Conservation (phyloP, 2,113 vertebrate genomes). For the Chaenogobius annularis region DNA sequence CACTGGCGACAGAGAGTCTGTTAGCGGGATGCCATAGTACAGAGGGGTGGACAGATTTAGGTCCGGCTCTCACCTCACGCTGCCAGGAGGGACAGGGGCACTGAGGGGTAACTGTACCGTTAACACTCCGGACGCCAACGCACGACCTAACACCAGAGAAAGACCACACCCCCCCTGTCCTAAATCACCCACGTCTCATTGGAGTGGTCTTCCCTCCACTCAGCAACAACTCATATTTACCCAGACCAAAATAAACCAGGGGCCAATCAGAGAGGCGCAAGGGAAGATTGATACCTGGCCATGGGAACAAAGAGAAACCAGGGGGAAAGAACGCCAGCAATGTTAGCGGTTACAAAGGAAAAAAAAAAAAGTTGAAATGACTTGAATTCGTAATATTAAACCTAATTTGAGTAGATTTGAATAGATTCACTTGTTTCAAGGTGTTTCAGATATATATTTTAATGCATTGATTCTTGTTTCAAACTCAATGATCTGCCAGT, state of each 20-base stretch:
- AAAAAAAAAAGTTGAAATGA: not conserved
- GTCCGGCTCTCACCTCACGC: conserved; percentile 71
- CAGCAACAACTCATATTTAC: conserved; percentile 73
- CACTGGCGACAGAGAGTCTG: conserved; percentile 83
- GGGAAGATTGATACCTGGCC: conserved; percentile 26
- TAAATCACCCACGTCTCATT: conserved; percentile 55
- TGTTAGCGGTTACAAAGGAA: not conserved
- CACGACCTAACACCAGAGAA: conserved; percentile 1
- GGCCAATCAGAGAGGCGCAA: conserved; percentile 53
- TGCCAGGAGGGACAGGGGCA: conserved; percentile 44
- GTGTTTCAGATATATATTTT: no score
- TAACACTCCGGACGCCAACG: conserved; percentile 70
- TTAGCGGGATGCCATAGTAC: conserved; percentile 79
- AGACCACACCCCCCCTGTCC: conserved; percentile 36
- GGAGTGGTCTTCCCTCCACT: conserved; percentile 55
- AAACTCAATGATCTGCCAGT: no score
- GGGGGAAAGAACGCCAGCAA: not conserved
- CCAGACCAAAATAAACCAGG: conserved; percentile 73
- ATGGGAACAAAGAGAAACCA: not conserved
- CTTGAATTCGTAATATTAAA: not conserved
- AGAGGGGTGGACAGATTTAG: conserved; percentile 74
- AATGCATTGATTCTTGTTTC: no score
- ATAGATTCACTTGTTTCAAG: no score
- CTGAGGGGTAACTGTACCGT: conserved; percentile 69
- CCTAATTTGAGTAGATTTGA: no score